A percentile compares a stretch with the other conserved stretches of the same genome.
phyloP scores from a whole-genome alignment of 1,140 invertebrate genomes.

The Drosophila azteca region DNA sequence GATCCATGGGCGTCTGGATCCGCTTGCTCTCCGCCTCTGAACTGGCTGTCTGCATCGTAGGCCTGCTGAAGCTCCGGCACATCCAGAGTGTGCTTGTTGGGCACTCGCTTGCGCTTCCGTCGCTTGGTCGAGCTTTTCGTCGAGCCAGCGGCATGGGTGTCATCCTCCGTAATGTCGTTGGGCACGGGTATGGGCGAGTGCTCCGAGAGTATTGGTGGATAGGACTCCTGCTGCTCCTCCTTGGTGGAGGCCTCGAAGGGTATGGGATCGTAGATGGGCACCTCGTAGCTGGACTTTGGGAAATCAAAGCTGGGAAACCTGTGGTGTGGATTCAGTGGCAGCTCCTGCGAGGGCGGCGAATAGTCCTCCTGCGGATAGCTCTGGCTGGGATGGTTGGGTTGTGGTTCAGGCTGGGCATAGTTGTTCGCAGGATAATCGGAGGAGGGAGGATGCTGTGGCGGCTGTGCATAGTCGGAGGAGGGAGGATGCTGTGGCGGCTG shows the following conservation, averaged over 20 bases:
- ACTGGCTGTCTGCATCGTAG: constrained; percentile 59
- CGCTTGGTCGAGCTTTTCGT: constrained; percentile 26
- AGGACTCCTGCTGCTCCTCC: constrained; percentile 71
- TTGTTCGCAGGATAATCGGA: not conserved
- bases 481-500: constrained; percentile 8
- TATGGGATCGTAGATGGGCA: constrained; percentile 80
- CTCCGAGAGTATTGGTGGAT: constrained; percentile 59
- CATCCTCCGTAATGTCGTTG: constrained; percentile 41
- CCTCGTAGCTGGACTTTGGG: constrained; percentile 80
- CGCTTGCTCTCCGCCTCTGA: constrained; percentile 35
- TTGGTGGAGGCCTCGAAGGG: constrained; percentile 71
- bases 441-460: constrained; percentile 16
- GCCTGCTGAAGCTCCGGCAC: constrained; percentile 74
- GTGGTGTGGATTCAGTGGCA: constrained; percentile 69
- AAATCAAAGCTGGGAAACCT: constrained; percentile 76
- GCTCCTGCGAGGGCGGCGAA: constrained; percentile 57
- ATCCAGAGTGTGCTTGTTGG: constrained; percentile 72
- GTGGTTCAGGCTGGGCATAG: constrained; percentile 25
- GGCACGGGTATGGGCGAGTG: constrained; percentile 7
- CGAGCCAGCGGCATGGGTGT: constrained; percentile 59
- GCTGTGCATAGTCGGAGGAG: constrained; percentile 16
- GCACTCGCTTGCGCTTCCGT: constrained; percentile 51
- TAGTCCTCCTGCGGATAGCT: constrained; percentile 65
- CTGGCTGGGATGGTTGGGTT: constrained; percentile 26
- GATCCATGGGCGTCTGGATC: constrained; percentile 62